phyloP scores from a whole-genome alignment of 2,113 vertebrate species.

The Catharus fuscescens region DNA sequence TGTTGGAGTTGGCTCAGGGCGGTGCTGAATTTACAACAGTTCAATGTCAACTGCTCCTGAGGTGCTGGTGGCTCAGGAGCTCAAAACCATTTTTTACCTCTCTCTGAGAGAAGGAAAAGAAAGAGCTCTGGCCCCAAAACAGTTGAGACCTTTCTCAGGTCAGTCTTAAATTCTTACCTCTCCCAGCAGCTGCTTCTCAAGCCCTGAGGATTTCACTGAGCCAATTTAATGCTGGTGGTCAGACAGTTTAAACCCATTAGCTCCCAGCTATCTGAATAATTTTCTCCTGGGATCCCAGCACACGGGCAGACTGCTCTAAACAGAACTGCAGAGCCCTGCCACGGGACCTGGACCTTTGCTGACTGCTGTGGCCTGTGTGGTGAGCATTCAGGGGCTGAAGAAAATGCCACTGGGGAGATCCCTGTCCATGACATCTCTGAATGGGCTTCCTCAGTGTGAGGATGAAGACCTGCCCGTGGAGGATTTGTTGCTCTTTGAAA shows the following conservation, averaged over 20 bases:
- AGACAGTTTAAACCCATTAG: conserved; percentile 40
- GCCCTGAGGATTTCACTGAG: conserved; percentile 40
- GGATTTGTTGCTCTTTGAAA: conserved; percentile 90
- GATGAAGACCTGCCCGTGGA: conserved; percentile 87
- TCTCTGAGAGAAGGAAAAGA: background rate
- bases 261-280: conserved; percentile 40
- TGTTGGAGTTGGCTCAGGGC: conserved; percentile 12
- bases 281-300: background rate
- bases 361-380: background rate
- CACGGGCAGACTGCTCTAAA: background rate
- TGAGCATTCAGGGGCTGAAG: background rate
- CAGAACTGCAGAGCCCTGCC: background rate
- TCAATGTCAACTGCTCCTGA: background rate
- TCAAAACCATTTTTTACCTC: background rate
- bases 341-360: background rate
- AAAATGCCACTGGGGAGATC: conserved; percentile 89
- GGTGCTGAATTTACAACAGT: background rate
- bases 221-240: conserved; percentile 41
- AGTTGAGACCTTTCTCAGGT: conserved; percentile 32
- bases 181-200: conserved; percentile 24
- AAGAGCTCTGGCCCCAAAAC: background rate
- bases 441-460: conserved; percentile 87
- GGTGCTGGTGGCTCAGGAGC: background rate
- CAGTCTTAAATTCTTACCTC: conserved; percentile 46
- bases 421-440: conserved; percentile 90